Percentiles rank a stretch among this genome's conserved stretches.
Evolutionary conservation across 2,113 vertebrate genomes (phyloP).

Genomic region (Psettodes erumei): DNA sequence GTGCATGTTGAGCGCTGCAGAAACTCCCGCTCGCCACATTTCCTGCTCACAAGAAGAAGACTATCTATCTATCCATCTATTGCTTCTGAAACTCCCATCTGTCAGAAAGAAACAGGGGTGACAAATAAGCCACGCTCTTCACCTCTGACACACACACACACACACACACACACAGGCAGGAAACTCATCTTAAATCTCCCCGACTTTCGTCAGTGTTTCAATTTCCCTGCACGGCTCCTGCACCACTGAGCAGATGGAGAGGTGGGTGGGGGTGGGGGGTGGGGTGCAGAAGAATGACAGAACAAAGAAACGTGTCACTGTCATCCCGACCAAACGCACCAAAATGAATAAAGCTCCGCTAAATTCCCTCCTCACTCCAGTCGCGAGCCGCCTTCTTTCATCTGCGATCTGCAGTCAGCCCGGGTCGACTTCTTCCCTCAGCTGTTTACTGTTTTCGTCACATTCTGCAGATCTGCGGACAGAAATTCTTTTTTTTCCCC

Average conservation of each 20-base stretch:
- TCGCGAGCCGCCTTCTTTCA: slow-evolving; percentile 9
- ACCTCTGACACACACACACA: slow-evolving; percentile 25
- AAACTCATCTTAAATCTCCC: slow-evolving; percentile 38
- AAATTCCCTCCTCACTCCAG: slow-evolving; percentile 28
- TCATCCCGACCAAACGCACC: slow-evolving; percentile 6
- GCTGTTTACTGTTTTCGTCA: background rate
- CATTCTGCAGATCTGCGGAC: background rate
- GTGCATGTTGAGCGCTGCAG: background rate
- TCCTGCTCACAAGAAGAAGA: slow-evolving; percentile 35
- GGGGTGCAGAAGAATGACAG: slow-evolving; percentile 33
- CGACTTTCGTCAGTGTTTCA: slow-evolving; percentile 61
- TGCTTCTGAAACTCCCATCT: slow-evolving; percentile 33
- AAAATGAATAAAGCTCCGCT: slow-evolving; percentile 31
- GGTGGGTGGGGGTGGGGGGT: slow-evolving; percentile 9
- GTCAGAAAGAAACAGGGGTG: slow-evolving; percentile 17
- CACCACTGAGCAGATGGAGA: slow-evolving; percentile 50
- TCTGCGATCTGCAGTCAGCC: background rate
- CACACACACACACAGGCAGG: slow-evolving; percentile 15
- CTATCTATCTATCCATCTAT: background rate
- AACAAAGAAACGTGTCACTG: slow-evolving; percentile 45
- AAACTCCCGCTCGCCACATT: slow-evolving; percentile 26
- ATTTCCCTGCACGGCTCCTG: slow-evolving; percentile 55
- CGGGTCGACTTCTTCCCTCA: background rate
- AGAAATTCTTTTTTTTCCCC: background rate
- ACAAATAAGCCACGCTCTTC: slow-evolving; percentile 12